A percentile compares a stretch with the other conserved stretches of the same genome.
Evolutionary conservation across 2,113 vertebrate genomes (phyloP).

Genomic region (Muntiacus muntjak): DNA sequence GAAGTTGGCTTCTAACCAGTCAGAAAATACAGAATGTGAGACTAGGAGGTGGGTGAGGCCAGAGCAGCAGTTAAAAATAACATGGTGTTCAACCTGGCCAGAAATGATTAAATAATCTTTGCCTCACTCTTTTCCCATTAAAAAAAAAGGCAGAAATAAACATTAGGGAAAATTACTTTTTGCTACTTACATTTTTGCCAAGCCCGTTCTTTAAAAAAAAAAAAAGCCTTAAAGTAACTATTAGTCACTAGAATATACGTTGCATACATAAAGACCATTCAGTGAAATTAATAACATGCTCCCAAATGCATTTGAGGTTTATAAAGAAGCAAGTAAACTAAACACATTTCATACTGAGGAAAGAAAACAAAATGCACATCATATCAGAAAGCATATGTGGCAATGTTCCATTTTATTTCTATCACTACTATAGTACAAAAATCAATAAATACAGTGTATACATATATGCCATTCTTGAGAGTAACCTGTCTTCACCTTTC

Average conservation of each 20-base stretch:
- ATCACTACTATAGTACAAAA: neutral
- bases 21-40: neutral
- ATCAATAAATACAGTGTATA: neutral
- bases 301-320: neutral
- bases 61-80: neutral
- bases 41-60: neutral
- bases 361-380: neutral
- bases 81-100: neutral
- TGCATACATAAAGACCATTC: neutral
- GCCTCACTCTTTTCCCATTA: neutral
- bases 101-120: neutral
- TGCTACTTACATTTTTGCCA: neutral
- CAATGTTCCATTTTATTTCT: neutral
- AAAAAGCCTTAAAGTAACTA: neutral
- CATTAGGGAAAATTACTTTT: neutral
- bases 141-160: neutral
- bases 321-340: neutral
- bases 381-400: neutral
- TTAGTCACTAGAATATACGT: neutral
- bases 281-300: conserved; percentile 4
- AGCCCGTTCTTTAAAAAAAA: neutral
- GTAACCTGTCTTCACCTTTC: neutral
- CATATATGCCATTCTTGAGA: neutral
- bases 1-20: neutral
- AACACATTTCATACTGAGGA: neutral